These are phyloP conservation scores for Margaritifera margaritifera DNA, from an alignment of 2,888 invertebrate genomes.

Conservation along the genomic window DNA sequence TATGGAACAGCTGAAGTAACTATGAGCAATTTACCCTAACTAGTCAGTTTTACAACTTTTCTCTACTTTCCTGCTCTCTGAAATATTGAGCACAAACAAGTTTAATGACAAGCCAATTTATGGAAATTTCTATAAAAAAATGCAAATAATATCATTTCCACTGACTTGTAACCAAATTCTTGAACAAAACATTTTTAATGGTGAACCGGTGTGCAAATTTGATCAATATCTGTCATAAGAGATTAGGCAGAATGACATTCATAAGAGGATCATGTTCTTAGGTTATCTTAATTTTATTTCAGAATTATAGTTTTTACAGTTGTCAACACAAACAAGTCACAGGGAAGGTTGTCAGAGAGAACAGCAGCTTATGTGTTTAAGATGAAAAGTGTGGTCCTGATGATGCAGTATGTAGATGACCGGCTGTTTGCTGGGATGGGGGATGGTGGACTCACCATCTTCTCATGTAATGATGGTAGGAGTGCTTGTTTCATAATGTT, in stretches of 20 bases:
- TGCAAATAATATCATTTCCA: no score
- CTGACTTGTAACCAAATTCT: no score
- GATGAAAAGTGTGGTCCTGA: slow-evolving; percentile 76
- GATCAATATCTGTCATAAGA: background rate
- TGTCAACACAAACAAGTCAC: no score
- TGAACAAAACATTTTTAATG: slow-evolving; percentile 72
- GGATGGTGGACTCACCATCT: slow-evolving; percentile 85
- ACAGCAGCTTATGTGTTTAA: slow-evolving; percentile 34
- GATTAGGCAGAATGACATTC: background rate
- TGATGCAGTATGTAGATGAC: slow-evolving; percentile 88
- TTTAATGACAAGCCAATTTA: no score
- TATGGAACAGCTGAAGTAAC: no score
- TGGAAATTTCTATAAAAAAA: no score
- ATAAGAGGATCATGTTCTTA: slow-evolving; percentile 1
- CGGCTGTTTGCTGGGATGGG: slow-evolving; percentile 90
- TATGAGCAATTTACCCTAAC: no score
- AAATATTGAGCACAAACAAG: no score
- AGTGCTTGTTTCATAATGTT: no score
- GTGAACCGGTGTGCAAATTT: background rate
- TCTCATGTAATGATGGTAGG: slow-evolving; percentile 76
- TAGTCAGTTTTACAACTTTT: no score
- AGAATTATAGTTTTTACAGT: slow-evolving; percentile 57
- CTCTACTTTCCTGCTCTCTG: no score
- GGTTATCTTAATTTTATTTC: slow-evolving; percentile 12
- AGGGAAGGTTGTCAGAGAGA: slow-evolving; percentile 28